Evolutionary conservation across 2,113 vertebrate genomes (phyloP).

Genomic region (Aegithalos caudatus): DNA sequence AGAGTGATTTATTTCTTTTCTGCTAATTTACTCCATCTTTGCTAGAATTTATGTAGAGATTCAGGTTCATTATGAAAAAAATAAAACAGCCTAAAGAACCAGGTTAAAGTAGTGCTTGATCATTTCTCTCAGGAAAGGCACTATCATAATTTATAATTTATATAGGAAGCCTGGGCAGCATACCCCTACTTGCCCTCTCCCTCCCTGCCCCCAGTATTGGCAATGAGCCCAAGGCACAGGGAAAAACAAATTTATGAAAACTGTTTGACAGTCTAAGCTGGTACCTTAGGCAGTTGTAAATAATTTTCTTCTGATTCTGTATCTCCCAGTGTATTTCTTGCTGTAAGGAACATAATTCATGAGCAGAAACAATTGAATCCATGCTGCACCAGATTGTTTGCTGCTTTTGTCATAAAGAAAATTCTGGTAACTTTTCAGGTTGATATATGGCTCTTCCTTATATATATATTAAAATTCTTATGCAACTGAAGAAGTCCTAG

Average conservation of each 20-base stretch:
- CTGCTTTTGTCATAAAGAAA: background rate
- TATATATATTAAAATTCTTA: background rate
- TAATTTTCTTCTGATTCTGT: background rate
- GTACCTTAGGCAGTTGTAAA: background rate
- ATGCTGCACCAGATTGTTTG: background rate
- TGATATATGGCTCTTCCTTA: background rate
- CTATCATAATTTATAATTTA: background rate
- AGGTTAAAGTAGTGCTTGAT: background rate
- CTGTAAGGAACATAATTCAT: background rate
- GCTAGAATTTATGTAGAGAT: background rate
- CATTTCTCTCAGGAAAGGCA: background rate
- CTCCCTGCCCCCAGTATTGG: background rate
- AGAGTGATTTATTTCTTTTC: background rate
- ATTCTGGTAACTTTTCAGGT: background rate
- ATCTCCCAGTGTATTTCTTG: background rate
- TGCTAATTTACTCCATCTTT: background rate
- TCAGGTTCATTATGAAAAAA: background rate
- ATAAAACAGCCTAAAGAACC: background rate
- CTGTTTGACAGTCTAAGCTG: background rate
- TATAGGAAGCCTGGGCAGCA: background rate
- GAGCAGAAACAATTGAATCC: background rate
- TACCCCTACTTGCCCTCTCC: background rate
- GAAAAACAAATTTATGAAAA: background rate
- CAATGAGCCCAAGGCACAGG: background rate
- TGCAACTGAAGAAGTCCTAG: background rate